These are phyloP conservation scores for Crypturellus undulatus DNA, from an alignment of 2,113 vertebrate species.

Conservation along the genomic window DNA sequence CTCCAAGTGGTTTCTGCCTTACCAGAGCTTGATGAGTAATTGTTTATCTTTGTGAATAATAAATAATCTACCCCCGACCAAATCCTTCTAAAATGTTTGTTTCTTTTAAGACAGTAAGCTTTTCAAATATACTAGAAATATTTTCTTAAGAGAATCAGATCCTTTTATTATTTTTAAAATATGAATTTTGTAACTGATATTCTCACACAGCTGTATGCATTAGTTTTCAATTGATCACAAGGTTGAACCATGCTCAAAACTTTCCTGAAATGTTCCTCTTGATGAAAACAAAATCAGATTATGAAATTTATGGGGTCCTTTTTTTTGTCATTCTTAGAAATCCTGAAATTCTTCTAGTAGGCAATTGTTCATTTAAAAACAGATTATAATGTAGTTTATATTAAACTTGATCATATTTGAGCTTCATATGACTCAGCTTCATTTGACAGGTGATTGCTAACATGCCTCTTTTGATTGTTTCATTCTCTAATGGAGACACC, in stretches of 20 bases:
- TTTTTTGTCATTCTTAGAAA: neutral
- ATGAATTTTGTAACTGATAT: neutral
- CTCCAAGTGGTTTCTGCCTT: neutral
- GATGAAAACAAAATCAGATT: neutral
- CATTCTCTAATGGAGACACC: neutral
- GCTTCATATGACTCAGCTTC: neutral
- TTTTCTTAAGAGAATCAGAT: neutral
- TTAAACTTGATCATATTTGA: neutral
- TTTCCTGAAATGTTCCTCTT: neutral
- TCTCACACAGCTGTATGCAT: neutral
- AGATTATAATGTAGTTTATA: neutral
- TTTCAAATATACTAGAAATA: neutral
- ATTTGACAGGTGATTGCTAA: neutral
- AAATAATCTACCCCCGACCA: accelerated
- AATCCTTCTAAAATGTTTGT: neutral
- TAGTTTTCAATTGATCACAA: neutral
- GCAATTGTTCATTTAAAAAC: neutral
- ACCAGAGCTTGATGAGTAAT: neutral
- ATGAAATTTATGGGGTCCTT: neutral
- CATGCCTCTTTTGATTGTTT: neutral
- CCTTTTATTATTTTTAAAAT: neutral
- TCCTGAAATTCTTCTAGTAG: neutral
- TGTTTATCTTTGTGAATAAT: neutral
- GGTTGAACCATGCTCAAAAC: neutral
- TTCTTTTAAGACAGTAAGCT: neutral